These are phyloP conservation scores for Atopsyche davidsoni DNA, from an alignment of 1,140 invertebrate species.

Conservation along the genomic window DNA sequence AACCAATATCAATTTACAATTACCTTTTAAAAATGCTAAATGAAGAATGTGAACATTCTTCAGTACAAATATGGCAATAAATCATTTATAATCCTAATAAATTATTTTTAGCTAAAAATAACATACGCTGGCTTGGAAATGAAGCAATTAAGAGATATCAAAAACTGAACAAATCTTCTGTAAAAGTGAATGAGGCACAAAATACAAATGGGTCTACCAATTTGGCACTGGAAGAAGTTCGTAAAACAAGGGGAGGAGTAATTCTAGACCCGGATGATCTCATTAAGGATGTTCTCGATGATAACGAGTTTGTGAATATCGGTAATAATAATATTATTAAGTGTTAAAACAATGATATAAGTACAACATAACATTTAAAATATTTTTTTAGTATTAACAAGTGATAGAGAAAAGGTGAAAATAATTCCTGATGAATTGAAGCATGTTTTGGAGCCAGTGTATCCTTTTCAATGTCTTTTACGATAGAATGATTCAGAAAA, in stretches of 20 bases:
- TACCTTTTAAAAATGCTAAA: not conserved
- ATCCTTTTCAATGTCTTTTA: slow-evolving; percentile 37
- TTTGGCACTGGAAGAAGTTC: slow-evolving; percentile 48
- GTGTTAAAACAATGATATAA: not conserved
- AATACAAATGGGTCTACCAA: slow-evolving; percentile 17
- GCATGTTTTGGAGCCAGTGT: slow-evolving; percentile 58
- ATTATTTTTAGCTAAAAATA: slow-evolving; percentile 36
- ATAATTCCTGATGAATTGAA: slow-evolving; percentile 52
- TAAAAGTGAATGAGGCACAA: slow-evolving; percentile 31
- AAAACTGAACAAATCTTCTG: slow-evolving; percentile 33
- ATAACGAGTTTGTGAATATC: slow-evolving; percentile 60
- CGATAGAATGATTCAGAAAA: too few species aligned
- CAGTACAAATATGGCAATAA: not conserved
- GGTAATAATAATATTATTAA: slow-evolving; percentile 36
- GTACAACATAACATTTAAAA: slow-evolving; percentile 1
- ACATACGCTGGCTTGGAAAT: slow-evolving; percentile 52
- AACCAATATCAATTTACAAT: slow-evolving; percentile 1
- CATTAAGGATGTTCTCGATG: slow-evolving; percentile 53
- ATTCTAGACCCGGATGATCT: slow-evolving; percentile 55
- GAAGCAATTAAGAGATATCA: slow-evolving; percentile 52
- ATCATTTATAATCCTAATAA: not conserved
- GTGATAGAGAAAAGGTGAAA: slow-evolving; percentile 48
- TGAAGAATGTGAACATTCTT: slow-evolving; percentile 4
- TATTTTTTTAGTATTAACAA: slow-evolving; percentile 49
- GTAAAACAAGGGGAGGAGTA: slow-evolving; percentile 57